phyloP scores from a whole-genome alignment of 2,888 invertebrate genomes.

The Creontiades dilutus region DNA sequence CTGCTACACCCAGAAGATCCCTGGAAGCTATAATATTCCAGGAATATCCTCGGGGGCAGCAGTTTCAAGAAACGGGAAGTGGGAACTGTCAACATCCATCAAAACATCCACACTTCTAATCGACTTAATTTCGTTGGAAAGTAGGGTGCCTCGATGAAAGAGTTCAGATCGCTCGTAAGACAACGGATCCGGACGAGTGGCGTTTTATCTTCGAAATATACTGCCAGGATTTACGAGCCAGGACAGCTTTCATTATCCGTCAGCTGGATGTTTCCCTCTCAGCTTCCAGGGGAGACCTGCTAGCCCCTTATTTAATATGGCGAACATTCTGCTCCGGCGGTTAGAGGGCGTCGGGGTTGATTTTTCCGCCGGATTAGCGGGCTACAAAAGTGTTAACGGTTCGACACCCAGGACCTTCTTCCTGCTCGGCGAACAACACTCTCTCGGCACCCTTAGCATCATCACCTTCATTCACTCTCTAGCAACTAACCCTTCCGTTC shows the following conservation, averaged over 20 bases:
- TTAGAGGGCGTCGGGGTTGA: conserved; percentile 51
- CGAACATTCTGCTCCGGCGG: conserved; percentile 51
- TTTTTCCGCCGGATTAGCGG: conserved; percentile 69
- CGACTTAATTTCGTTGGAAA: no score
- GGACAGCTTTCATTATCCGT: neutral
- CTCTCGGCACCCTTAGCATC: neutral
- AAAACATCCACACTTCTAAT: no score
- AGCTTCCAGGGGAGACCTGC: neutral
- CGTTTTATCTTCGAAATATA: neutral
- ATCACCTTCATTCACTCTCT: conserved; percentile 5
- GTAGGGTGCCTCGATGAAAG: no score
- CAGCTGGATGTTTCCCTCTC: neutral
- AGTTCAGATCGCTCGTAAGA: neutral
- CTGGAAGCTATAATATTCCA: no score
- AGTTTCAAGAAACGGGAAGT: no score
- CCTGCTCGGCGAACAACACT: conserved; percentile 50
- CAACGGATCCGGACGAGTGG: neutral
- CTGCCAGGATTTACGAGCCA: neutral
- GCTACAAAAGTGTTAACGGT: conserved; percentile 71
- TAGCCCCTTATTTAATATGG: conserved; percentile 24
- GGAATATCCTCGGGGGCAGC: no score
- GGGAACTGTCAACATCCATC: no score
- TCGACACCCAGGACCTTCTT: conserved; percentile 61
- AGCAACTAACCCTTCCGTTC: neutral
- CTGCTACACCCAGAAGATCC: no score